Evolutionary conservation across 2,888 invertebrate species (phyloP).

Genomic region (Drosophila pseudotakahashii): DNA sequence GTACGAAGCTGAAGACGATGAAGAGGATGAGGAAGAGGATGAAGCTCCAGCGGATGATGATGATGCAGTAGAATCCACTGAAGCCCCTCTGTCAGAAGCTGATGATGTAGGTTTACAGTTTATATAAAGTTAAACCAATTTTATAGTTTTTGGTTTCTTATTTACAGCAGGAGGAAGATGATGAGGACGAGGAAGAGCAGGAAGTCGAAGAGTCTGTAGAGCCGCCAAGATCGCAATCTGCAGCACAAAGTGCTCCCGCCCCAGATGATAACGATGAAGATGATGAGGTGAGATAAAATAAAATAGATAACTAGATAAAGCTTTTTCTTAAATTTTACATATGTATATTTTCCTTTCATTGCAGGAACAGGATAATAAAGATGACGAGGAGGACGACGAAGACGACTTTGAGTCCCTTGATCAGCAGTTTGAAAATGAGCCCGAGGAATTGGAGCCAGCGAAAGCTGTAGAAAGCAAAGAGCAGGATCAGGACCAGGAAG

Average conservation of each 20-base stretch:
- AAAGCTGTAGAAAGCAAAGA: conserved; percentile 52
- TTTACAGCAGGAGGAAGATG: conserved; percentile 44
- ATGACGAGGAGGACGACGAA: conserved; percentile 82
- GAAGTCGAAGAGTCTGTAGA: conserved; percentile 75
- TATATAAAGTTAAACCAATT: not conserved
- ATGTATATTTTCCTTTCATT: too few species aligned
- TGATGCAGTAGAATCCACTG: conserved; percentile 60
- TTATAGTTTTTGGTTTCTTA: not conserved
- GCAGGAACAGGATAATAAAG: conserved; percentile 17
- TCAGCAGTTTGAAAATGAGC: conserved; percentile 83
- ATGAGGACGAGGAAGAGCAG: conserved; percentile 36
- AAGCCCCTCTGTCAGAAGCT: conserved; percentile 26
- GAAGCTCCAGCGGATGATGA: conserved; percentile 54
- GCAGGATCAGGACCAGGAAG: conserved; percentile 77
- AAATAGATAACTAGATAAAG: too few species aligned
- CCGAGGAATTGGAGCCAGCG: conserved; percentile 63
- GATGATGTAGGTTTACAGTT: conserved; percentile 9
- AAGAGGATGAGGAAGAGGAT: conserved; percentile 30
- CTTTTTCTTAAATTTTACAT: too few species aligned
- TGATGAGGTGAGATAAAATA: conserved; percentile 9
- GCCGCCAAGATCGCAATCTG: conserved; percentile 41
- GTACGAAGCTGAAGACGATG: conserved; percentile 49
- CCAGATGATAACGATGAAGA: conserved; percentile 59
- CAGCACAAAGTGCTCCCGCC: conserved; percentile 46
- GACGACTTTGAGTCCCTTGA: conserved; percentile 82